A percentile compares a stretch with the other conserved stretches of the same genome.
These are phyloP conservation scores for Theropithecus gelada DNA, from an alignment of 2,113 vertebrate species.

Conservation along the genomic window DNA sequence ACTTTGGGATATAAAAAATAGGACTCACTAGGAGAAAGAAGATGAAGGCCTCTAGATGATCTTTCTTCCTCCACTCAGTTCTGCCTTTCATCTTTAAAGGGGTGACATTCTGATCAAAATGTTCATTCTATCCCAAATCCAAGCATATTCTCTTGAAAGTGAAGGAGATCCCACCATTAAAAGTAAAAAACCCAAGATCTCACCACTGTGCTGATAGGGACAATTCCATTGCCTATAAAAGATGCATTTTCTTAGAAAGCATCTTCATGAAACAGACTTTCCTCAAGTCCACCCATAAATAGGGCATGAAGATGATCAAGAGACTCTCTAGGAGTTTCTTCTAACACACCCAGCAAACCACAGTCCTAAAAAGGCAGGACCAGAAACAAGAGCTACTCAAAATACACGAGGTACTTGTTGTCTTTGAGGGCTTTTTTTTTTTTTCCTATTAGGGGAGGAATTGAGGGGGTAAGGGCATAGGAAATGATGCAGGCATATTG, in stretches of 20 bases:
- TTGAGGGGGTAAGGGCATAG: background rate
- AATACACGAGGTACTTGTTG: background rate
- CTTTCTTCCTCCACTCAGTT: background rate
- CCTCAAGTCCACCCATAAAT: fast-evolving
- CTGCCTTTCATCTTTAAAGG: background rate
- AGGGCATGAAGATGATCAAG: fast-evolving
- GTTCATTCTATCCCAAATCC: background rate
- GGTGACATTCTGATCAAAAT: background rate
- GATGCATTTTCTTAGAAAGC: background rate
- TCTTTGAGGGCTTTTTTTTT: background rate
- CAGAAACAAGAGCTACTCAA: too few species aligned
- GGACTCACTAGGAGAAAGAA: background rate
- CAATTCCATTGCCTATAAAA: background rate
- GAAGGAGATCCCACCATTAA: background rate
- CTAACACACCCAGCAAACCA: background rate
- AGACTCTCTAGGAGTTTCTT: background rate
- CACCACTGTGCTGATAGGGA: background rate
- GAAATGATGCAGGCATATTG: background rate
- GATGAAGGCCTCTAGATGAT: fast-evolving
- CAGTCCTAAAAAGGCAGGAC: background rate
- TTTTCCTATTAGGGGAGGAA: fast-evolving
- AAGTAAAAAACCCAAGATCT: background rate
- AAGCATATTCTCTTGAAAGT: background rate
- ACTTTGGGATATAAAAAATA: background rate
- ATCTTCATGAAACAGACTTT: too few species aligned